Evolutionary conservation across 92 coral and sea anemone genomes (phyloP).

Genomic region (Muricea muricata): DNA sequence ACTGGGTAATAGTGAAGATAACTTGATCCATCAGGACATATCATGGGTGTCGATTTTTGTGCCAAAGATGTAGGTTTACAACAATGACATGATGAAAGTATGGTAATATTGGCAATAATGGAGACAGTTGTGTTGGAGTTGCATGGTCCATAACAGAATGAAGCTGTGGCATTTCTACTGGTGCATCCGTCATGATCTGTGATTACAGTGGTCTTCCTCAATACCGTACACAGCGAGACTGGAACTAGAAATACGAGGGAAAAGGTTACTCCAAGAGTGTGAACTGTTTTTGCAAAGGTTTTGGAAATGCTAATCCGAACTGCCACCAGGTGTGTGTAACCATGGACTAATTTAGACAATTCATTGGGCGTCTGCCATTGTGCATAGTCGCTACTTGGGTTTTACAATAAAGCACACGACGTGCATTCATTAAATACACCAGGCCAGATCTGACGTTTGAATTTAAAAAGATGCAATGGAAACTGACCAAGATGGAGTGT

Average conservation of each 20-base stretch:
- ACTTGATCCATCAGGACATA: slow-evolving; percentile 68
- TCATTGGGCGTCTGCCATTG: too few species aligned
- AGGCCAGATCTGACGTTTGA: too few species aligned
- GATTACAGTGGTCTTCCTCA: not conserved
- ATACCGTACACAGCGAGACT: slow-evolving; percentile 1
- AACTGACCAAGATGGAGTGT: too few species aligned
- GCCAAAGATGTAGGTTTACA: slow-evolving; percentile 73
- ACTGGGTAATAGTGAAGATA: slow-evolving; percentile 64
- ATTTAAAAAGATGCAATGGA: not conserved
- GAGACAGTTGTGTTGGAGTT: slow-evolving; percentile 21
- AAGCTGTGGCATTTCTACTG: slow-evolving; percentile 9
- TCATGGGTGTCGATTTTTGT: slow-evolving; percentile 51
- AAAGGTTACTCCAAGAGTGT: too few species aligned
- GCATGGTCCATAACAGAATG: slow-evolving; percentile 26
- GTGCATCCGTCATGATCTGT: slow-evolving; percentile 8
- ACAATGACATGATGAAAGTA: slow-evolving; percentile 60
- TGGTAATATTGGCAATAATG: slow-evolving; percentile 2
- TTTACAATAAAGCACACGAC: too few species aligned
- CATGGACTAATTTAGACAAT: too few species aligned
- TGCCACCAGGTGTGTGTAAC: too few species aligned
- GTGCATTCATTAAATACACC: too few species aligned
- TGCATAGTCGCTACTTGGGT: too few species aligned
- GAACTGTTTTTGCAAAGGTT: too few species aligned
- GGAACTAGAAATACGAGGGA: slow-evolving; percentile 4
- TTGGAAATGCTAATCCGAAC: too few species aligned